Percentiles rank a stretch among this genome's conserved stretches.
These are phyloP conservation scores for Taphrorychus bicolor DNA, from an alignment of 2,888 invertebrate species.

Conservation along the genomic window DNA sequence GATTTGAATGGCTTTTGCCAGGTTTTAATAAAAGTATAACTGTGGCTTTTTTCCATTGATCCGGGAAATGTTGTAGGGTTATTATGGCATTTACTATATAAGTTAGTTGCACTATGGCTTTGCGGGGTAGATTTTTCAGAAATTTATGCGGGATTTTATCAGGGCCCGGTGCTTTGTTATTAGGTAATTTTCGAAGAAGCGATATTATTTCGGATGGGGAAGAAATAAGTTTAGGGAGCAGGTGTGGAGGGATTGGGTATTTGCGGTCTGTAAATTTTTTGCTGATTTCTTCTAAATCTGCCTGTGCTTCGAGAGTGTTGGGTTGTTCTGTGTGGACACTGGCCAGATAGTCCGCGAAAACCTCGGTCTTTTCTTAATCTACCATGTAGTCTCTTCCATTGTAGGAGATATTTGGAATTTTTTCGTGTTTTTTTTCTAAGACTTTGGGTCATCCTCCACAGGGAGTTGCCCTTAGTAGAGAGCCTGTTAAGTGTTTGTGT, in stretches of 20 bases:
- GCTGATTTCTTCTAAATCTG: not conserved
- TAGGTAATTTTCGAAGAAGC: too few relatives aligned
- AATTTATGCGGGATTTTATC: slow-evolving; percentile 33
- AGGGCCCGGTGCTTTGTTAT: slow-evolving; percentile 40
- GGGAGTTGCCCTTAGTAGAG: not conserved
- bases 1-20: not conserved
- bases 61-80: slow-evolving; percentile 4
- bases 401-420: not conserved
- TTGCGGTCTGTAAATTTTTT: not conserved
- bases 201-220: not conserved
- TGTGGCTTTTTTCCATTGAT: not conserved
- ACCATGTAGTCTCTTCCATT: not conserved
- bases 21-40: too few relatives aligned
- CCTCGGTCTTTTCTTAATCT: not conserved
- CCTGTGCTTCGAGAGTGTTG: not conserved
- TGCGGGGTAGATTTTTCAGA: slow-evolving; percentile 45
- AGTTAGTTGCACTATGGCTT: slow-evolving; percentile 16
- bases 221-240: not conserved
- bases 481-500: not conserved
- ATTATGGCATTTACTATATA: slow-evolving; percentile 1
- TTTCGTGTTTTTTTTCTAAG: not conserved
- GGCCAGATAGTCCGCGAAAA: not conserved
- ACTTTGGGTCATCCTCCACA: not conserved
- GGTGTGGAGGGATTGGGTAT: not conserved
- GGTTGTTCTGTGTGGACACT: not conserved